phyloP scores from a whole-genome alignment of 2,113 vertebrate species.

The Hydrochoerus hydrochaeris region DNA sequence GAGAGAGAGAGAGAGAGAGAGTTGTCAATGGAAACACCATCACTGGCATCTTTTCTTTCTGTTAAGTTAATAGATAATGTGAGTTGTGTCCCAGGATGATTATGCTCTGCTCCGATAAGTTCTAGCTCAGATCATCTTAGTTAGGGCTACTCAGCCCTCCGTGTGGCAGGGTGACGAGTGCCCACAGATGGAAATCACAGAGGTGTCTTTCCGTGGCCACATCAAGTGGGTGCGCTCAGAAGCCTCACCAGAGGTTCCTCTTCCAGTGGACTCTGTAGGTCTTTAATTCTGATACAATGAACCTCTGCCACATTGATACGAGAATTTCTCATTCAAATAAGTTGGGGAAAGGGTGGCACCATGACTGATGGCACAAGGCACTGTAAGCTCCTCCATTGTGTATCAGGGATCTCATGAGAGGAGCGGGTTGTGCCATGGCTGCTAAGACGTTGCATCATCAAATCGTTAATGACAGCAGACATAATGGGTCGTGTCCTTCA shows the following conservation, averaged over 20 bases:
- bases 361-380: background rate
- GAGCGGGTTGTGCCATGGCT: background rate
- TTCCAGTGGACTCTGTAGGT: background rate
- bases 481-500: background rate
- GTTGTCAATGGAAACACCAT: background rate
- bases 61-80: background rate
- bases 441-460: background rate
- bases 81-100: background rate
- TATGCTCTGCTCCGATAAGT: background rate
- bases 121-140: background rate
- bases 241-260: background rate
- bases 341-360: background rate
- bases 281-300: background rate
- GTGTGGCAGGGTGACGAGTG: background rate
- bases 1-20: no score
- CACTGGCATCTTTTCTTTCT: background rate
- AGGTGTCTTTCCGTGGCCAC: fast-evolving
- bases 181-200: background rate
- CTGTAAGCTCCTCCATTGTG: background rate
- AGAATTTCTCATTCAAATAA: background rate
- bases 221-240: background rate
- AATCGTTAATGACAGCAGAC: background rate
- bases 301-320: background rate
- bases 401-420: background rate
- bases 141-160: background rate